These are phyloP conservation scores for Lichenostomus cassidix DNA, from an alignment of 2,113 vertebrate genomes.

Conservation along the genomic window DNA sequence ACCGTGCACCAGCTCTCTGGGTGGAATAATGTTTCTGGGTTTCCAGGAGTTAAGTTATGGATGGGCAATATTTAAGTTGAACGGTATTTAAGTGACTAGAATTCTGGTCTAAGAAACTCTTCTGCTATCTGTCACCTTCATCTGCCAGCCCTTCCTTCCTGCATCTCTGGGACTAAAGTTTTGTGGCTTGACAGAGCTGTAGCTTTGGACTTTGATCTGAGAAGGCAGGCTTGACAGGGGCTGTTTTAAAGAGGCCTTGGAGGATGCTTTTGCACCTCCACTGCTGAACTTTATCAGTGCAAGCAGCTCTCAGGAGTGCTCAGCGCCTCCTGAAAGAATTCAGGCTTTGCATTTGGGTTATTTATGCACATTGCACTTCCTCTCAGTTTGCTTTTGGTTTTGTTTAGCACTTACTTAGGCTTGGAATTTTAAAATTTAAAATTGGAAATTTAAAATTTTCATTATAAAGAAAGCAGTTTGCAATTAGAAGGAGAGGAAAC, in stretches of 20 bases:
- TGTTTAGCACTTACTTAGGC: not conserved
- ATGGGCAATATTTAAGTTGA: not conserved
- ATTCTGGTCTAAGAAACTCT: not conserved
- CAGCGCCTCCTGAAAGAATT: not conserved
- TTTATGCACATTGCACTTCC: not conserved
- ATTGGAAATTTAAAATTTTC: conserved; percentile 5
- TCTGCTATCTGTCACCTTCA: not conserved
- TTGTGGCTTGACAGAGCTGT: not conserved
- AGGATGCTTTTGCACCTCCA: conserved; percentile 14
- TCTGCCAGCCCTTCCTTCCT: conserved; percentile 26
- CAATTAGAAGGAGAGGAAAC: not conserved
- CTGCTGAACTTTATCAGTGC: not conserved
- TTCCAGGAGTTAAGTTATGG: not conserved
- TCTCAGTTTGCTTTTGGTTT: not conserved
- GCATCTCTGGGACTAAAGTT: not conserved
- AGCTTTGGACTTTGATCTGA: not conserved
- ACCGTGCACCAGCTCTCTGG: not conserved
- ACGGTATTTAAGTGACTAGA: not conserved
- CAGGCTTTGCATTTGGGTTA: not conserved
- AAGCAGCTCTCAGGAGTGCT: not conserved
- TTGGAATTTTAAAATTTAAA: conserved; percentile 1
- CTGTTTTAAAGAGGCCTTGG: not conserved
- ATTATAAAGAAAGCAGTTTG: conserved; percentile 19
- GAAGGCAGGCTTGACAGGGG: not conserved
- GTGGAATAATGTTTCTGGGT: not conserved